Percentiles rank a stretch among this genome's conserved stretches.
phyloP scores from a whole-genome alignment of 1,140 invertebrate species.

The Andrena cerasifolii region DNA sequence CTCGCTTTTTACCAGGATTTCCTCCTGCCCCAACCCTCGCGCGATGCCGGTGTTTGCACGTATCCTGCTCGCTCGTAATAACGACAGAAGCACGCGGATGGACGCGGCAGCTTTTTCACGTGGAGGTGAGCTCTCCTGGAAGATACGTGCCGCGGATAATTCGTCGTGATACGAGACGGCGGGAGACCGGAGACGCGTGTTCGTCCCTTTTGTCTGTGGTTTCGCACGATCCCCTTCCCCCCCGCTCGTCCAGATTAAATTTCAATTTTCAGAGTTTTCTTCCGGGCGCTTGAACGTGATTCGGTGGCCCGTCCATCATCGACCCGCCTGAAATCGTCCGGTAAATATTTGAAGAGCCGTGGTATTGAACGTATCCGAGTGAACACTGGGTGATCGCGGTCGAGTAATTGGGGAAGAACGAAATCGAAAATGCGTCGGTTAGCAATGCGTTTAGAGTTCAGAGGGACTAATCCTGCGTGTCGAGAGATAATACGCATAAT shows the following conservation, averaged over 20 bases:
- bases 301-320: too few species aligned
- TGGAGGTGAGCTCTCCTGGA: not conserved
- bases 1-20: not conserved
- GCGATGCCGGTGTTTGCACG: slow-evolving; percentile 2
- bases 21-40: too few species aligned
- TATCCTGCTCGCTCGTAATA: slow-evolving; percentile 20
- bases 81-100: not conserved
- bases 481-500: too few species aligned
- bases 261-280: slow-evolving; percentile 27
- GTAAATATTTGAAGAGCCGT: slow-evolving; percentile 10
- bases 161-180: not conserved
- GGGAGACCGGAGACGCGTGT: too few species aligned
- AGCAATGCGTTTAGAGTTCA: too few species aligned
- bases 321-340: not conserved
- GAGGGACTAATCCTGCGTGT: too few species aligned
- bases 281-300: not conserved
- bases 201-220: not conserved
- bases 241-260: slow-evolving; percentile 7
- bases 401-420: too few species aligned
- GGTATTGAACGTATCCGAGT: too few species aligned
- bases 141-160: slow-evolving; percentile 32
- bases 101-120: not conserved
- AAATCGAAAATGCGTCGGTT: too few species aligned
- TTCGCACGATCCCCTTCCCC: not conserved
- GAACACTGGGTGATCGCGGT: too few species aligned